Evolutionary conservation across 1,140 invertebrate genomes (phyloP), one percentile per base, ranked within the genome.

Genomic region (Nilaparvata lugens): DNA sequence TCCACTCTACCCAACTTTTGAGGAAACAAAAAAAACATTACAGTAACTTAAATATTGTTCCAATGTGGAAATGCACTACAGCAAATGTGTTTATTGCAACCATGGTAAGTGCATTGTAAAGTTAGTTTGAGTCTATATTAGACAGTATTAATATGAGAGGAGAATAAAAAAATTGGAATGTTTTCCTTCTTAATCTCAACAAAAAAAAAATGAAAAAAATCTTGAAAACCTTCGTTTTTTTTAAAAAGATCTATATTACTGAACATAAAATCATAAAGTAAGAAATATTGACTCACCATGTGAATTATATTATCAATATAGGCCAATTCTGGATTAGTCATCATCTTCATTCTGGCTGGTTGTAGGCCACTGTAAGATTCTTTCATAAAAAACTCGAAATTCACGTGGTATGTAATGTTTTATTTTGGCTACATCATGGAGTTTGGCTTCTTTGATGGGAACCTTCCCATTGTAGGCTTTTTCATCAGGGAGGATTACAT

Each of bases 121-220:
- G 19, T 19, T 16, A 16, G 42, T n/a, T n/a, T 45, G 14, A 16
- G 14, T n/a, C 19, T 16, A 45, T 45, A 16, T 45, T 45, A 45
- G 19, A 16, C 19, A 16, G 14, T 45, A 45, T 16, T 5, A 16
- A 19, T 16, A 3, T 19, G 42, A 45, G n/a, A 45, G 14, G 14
- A 16, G 19, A n/a, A 16, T 19, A 45, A 45, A 45, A 16, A 45
- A 16, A 19, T n/a, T 45, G 42, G 42, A 45, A 45, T 45, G 19
- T 28, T 45, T 45, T 45, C 42, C 42, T 45, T 45, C 19, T 45
- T 45, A 45, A 45, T 45, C 42, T 45, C 42, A 45, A 45, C 42
- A 45, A 16, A 45, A n/a, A 16, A 16, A 16, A 19, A 45, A 19
- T 19, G 14, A 19, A 19, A 19, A 45, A 45, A 16, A 45, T 16